Evolutionary conservation across 2,888 invertebrate species (phyloP).

Genomic region (Synergus umbraculus): DNA sequence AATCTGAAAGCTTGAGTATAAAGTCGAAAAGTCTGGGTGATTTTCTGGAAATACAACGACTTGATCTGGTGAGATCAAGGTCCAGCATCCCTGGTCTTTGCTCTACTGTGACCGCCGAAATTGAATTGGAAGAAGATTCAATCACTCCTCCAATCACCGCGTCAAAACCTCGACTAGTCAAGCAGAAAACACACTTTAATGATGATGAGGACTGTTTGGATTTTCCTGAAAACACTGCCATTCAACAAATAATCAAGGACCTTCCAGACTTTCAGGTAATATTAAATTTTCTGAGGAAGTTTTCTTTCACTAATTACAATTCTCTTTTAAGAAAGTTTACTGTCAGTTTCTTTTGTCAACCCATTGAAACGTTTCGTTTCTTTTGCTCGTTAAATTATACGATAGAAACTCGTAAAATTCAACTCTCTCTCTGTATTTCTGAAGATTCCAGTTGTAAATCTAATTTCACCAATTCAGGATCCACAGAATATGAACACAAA

Average conservation of each 20-base stretch:
- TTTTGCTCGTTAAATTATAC: background rate
- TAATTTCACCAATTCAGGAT: background rate
- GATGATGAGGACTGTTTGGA: slow-evolving; percentile 77
- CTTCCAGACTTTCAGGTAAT: slow-evolving; percentile 81
- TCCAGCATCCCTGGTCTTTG: slow-evolving; percentile 86
- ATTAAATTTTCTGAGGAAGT: no score
- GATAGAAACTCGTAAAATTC: background rate
- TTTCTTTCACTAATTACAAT: no score
- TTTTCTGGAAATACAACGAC: slow-evolving; percentile 86
- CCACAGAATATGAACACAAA: slow-evolving; percentile 49
- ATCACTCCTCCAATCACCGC: slow-evolving; percentile 63
- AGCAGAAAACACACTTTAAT: slow-evolving; percentile 91
- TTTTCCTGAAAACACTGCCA: slow-evolving; percentile 78
- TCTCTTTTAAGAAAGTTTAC: no score
- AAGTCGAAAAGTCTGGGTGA: slow-evolving; percentile 92
- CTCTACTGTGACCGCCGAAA: slow-evolving; percentile 66
- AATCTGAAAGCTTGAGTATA: slow-evolving; percentile 79
- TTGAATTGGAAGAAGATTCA: slow-evolving; percentile 50
- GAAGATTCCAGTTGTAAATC: no score
- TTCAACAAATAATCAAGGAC: slow-evolving; percentile 77
- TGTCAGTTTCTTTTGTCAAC: background rate
- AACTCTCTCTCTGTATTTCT: background rate
- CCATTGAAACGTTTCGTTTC: no score
- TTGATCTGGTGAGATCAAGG: slow-evolving; percentile 85
- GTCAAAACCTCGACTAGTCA: slow-evolving; percentile 86